Percentiles rank a stretch among this genome's conserved stretches.
These are phyloP conservation scores for Holothuria glaberrima DNA, from an alignment of 35 echinoderm and acorn worm species.

Conservation along the genomic window DNA sequence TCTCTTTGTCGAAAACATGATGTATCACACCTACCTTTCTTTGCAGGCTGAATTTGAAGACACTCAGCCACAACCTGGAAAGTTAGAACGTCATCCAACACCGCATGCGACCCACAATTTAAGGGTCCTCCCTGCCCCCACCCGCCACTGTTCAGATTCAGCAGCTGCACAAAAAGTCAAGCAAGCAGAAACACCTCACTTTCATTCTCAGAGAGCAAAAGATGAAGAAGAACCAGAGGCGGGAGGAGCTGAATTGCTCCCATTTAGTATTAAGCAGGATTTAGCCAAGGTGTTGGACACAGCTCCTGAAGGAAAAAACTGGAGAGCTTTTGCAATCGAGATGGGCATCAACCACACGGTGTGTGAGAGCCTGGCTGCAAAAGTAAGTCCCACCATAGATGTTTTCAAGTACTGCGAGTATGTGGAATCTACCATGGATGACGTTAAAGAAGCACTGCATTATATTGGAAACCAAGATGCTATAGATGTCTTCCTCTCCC, in stretches of 20 bases:
- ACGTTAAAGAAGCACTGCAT: conserved; percentile 70
- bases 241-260: neutral
- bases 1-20: too few relatives aligned
- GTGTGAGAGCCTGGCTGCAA: conserved; percentile 40
- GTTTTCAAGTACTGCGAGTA: conserved; percentile 74
- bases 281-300: conserved; percentile 59
- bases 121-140: neutral
- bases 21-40: too few relatives aligned
- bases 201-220: conserved; percentile 8
- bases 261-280: conserved; percentile 67
- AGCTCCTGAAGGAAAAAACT: conserved; percentile 62
- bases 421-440: conserved; percentile 47
- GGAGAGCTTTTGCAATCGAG: conserved; percentile 75
- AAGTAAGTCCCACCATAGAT: conserved; percentile 66
- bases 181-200: conserved; percentile 12
- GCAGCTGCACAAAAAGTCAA: neutral
- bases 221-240: neutral
- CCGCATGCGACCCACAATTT: neutral
- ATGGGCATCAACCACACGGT: conserved; percentile 71
- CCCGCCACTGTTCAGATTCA: conserved; percentile 18
- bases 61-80: neutral
- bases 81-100: conserved; percentile 23
- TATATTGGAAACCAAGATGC: conserved; percentile 69
- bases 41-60: neutral
- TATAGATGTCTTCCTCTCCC: too few relatives aligned